Percentiles rank a stretch among this genome's conserved stretches.
These are phyloP conservation scores for Tinea trinotella DNA, from an alignment of 2,888 invertebrate genomes.

Conservation along the genomic window DNA sequence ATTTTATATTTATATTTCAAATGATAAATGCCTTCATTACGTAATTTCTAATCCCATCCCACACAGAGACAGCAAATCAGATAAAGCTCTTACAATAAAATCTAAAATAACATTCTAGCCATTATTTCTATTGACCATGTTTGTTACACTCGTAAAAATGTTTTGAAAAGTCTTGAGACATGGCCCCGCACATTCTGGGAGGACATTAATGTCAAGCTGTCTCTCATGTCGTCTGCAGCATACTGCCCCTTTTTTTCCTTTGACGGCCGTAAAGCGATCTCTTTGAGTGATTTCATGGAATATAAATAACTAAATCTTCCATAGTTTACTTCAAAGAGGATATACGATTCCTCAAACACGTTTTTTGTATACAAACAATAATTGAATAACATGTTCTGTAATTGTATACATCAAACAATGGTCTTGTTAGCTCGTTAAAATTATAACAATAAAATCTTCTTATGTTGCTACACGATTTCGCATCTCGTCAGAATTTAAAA, in stretches of 20 bases:
- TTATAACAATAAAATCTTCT: background rate
- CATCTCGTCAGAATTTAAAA: too few species aligned
- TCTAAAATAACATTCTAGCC: background rate
- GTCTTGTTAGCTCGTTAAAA: background rate
- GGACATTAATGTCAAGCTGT: conserved; percentile 17
- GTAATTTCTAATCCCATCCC: background rate
- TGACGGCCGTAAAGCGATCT: conserved; percentile 42
- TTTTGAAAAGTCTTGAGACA: conserved; percentile 14
- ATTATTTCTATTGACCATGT: conserved; percentile 16
- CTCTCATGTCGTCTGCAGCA: conserved; percentile 9
- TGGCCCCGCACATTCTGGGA: conserved; percentile 12
- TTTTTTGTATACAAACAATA: conserved; percentile 13
- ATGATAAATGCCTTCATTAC: background rate
- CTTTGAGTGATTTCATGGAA: conserved; percentile 56
- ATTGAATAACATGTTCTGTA: background rate
- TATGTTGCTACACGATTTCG: too few species aligned
- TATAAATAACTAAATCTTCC: conserved; percentile 40
- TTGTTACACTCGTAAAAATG: conserved; percentile 17
- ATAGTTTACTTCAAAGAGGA: conserved; percentile 50
- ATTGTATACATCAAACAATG: background rate
- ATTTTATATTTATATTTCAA: background rate
- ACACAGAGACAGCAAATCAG: background rate
- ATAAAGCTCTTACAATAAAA: background rate
- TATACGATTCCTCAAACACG: conserved; percentile 21
- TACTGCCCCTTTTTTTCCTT: conserved; percentile 17